phyloP scores from a whole-genome alignment of 2,113 vertebrate genomes.

The Pitta sordida region DNA sequence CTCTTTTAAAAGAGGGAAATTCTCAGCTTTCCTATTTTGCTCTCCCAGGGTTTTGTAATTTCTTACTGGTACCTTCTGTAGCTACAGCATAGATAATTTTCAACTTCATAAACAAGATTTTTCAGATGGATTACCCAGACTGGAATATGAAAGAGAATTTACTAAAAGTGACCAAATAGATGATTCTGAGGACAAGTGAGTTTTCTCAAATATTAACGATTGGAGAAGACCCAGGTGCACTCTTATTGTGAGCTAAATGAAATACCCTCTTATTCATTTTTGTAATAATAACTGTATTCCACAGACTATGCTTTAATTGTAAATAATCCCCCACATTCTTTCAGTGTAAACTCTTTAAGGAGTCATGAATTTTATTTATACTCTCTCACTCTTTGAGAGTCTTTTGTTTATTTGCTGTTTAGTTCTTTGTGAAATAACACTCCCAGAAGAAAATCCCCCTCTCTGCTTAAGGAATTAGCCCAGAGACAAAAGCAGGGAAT shows the following conservation, averaged over 20 bases:
- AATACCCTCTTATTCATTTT: conserved; percentile 70
- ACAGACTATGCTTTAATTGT: conserved; percentile 77
- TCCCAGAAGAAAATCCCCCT: conserved; percentile 86
- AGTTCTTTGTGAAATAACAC: conserved; percentile 86
- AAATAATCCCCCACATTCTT: conserved; percentile 84
- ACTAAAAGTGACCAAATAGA: background rate
- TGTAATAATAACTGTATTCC: conserved; percentile 77
- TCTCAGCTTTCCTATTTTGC: background rate
- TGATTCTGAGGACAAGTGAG: conserved; percentile 22
- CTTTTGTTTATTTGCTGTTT: conserved; percentile 89
- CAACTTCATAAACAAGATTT: conserved; percentile 11
- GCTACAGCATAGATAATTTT: background rate
- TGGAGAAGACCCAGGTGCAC: conserved; percentile 70
- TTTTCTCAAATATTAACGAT: conserved; percentile 43
- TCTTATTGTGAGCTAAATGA: conserved; percentile 59
- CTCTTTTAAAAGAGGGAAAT: background rate
- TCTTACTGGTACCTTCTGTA: background rate
- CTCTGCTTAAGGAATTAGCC: conserved; percentile 94
- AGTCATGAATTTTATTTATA: conserved; percentile 90
- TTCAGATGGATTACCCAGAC: background rate
- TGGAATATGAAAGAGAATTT: background rate
- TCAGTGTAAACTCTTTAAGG: conserved; percentile 85
- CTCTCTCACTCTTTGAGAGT: conserved; percentile 83
- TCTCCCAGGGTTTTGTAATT: background rate
- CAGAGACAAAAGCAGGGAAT: conserved; percentile 91